Evolutionary conservation across 2,888 invertebrate genomes (phyloP), one percentile per base, ranked within the genome.

Genomic region (Coleophora flavipennella): DNA sequence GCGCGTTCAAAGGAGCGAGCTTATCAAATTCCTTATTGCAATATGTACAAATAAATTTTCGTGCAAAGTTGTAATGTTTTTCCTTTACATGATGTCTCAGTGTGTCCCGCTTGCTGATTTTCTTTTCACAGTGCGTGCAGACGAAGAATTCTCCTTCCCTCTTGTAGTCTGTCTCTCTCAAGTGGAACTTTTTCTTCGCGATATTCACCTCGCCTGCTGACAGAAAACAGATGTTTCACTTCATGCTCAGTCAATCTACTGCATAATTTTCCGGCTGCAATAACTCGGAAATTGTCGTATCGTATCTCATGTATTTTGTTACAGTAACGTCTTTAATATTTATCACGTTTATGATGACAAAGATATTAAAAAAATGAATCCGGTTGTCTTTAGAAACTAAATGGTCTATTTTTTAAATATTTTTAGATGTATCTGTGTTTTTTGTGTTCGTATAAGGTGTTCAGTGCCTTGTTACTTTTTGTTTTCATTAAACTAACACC

Each of bases 21-120:
- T 74, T 75, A 66, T 67, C 66, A 46, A 76, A 75, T 4, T 50
- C 53, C 28, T 63, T 57, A 0, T 44, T 39, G 44, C 78, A 78
- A 11, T 61, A 51, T 0, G 59, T 45, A 31, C 78, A 79, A 0
- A 29, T 31, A 44, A 48, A 67, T 11, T 55, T 50, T 0, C 70
- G 20, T 20, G 6, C 62, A 35, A 72, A 60, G 35, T 62, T 68
- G 41, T 73, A 77, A 31, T 78, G 79, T 44, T 68, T 70, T 0
- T 60, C 59, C 45, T 68, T 71, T 8, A 78, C 49, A 35, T 79
- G 78, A 37, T 52, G 60, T 6, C 58, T 51, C 0, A 79, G 44
- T 0, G 74, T 64, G 44, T 42, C 51, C 2, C 53, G 35, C 42
- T 70, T 72, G 36, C 58, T 52, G 45, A 73, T 76, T 2, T 36